These are phyloP conservation scores for Pollenia amentaria DNA, from an alignment of 2,888 invertebrate genomes.

Conservation along the genomic window DNA sequence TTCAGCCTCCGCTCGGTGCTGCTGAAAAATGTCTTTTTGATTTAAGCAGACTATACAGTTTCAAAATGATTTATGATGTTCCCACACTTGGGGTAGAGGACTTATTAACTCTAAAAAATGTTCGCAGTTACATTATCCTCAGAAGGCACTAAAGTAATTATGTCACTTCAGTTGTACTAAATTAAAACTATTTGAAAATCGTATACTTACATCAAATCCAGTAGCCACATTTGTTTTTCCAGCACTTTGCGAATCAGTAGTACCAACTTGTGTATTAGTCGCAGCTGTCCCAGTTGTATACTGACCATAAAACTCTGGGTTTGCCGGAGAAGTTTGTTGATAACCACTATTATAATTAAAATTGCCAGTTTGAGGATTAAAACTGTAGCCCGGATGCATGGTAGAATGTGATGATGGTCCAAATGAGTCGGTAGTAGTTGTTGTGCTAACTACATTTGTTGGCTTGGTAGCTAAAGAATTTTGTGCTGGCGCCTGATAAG, in stretches of 20 bases:
- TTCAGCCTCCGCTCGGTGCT: too few relatives aligned
- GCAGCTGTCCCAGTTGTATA: conserved; percentile 78
- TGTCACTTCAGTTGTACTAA: too few relatives aligned
- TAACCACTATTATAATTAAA: conserved; percentile 88
- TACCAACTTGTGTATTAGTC: conserved; percentile 78
- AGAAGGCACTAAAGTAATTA: too few relatives aligned
- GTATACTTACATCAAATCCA: conserved; percentile 80
- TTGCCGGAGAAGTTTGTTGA: conserved; percentile 81
- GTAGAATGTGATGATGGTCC: conserved; percentile 69
- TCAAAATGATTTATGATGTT: too few relatives aligned
- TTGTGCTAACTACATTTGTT: conserved; percentile 34
- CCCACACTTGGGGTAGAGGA: too few relatives aligned
- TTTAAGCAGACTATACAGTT: too few relatives aligned
- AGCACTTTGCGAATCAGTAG: conserved; percentile 81
- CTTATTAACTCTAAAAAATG: too few relatives aligned
- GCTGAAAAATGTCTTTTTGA: too few relatives aligned
- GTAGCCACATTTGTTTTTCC: conserved; percentile 80
- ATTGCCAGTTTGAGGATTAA: conserved; percentile 86
- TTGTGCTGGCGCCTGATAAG: conserved; percentile 19
- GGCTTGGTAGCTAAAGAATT: background rate
- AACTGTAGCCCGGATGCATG: conserved; percentile 87
- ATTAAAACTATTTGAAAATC: background rate
- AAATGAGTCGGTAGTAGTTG: conserved; percentile 41
- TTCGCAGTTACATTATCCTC: too few relatives aligned
- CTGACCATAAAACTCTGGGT: conserved; percentile 79